These are phyloP conservation scores for Muscina levida DNA, from an alignment of 2,888 invertebrate genomes.

Conservation along the genomic window DNA sequence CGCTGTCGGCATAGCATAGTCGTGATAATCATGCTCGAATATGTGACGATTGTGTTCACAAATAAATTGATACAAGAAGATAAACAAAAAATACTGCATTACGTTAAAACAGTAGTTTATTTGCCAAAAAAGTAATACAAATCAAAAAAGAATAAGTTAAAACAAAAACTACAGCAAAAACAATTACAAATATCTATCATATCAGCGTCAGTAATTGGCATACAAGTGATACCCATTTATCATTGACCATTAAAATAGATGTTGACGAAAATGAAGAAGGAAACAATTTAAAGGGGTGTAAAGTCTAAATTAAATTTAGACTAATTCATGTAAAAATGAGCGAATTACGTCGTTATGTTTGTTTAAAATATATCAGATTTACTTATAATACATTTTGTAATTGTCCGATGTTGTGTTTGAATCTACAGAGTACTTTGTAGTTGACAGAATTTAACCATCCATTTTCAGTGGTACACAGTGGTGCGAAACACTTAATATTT, in stretches of 20 bases:
- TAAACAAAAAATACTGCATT: neutral
- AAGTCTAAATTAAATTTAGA: conserved; percentile 55
- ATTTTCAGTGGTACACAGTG: too few relatives aligned
- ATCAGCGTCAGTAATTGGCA: conserved; percentile 43
- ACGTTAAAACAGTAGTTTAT: neutral
- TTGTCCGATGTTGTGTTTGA: too few relatives aligned
- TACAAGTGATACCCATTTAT: conserved; percentile 27
- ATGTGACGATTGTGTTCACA: conserved; percentile 33
- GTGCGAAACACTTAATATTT: too few relatives aligned
- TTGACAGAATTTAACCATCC: too few relatives aligned
- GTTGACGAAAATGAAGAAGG: neutral
- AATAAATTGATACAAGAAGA: neutral
- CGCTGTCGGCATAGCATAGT: too few relatives aligned
- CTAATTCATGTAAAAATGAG: conserved; percentile 29
- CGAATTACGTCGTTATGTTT: conserved; percentile 5
- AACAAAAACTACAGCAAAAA: neutral
- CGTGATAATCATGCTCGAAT: conserved; percentile 44
- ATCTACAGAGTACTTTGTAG: too few relatives aligned
- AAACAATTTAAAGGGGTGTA: conserved; percentile 31
- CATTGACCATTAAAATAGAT: conserved; percentile 25
- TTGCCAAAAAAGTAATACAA: conserved; percentile 7
- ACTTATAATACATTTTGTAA: too few relatives aligned
- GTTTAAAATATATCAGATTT: conserved; percentile 18
- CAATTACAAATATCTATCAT: conserved; percentile 12
- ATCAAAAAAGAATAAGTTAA: neutral